Conservation (phyloP, 2,888 invertebrate genomes). For the Hemicrepidius hirtus region DNA sequence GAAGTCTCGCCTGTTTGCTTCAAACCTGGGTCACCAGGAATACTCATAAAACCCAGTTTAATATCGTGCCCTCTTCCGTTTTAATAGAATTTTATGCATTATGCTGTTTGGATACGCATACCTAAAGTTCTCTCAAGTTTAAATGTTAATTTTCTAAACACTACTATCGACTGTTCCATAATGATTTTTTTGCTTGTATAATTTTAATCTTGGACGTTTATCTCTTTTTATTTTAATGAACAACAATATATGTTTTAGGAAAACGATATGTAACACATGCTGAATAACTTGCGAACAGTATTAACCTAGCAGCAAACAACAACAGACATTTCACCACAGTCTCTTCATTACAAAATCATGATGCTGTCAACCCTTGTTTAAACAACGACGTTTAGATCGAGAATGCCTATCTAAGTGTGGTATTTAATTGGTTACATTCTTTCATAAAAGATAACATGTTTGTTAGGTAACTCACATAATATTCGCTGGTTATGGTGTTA, state of each 20-base stretch:
- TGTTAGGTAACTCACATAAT: too few species aligned
- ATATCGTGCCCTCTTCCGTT: constrained; percentile 55
- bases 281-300: too few species aligned
- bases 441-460: too few species aligned
- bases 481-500: too few species aligned
- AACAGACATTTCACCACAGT: too few species aligned
- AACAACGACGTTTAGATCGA: constrained; percentile 1
- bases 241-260: too few species aligned
- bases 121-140: constrained; percentile 17
- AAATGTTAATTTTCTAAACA: constrained; percentile 35
- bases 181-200: too few species aligned
- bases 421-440: too few species aligned
- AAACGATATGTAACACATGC: too few species aligned
- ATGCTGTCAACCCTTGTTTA: constrained; percentile 20
- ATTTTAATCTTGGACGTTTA: too few species aligned
- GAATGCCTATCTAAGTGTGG: neutral
- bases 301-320: too few species aligned
- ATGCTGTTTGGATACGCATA: constrained; percentile 46
- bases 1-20: constrained; percentile 54
- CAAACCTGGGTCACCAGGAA: constrained; percentile 56
- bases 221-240: too few species aligned
- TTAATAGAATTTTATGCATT: constrained; percentile 55
- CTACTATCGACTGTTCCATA: neutral
- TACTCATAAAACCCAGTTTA: constrained; percentile 57
- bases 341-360: constrained; percentile 11